Evolutionary conservation across 2,113 vertebrate genomes (phyloP).

Genomic region (Synodontis membranacea): DNA sequence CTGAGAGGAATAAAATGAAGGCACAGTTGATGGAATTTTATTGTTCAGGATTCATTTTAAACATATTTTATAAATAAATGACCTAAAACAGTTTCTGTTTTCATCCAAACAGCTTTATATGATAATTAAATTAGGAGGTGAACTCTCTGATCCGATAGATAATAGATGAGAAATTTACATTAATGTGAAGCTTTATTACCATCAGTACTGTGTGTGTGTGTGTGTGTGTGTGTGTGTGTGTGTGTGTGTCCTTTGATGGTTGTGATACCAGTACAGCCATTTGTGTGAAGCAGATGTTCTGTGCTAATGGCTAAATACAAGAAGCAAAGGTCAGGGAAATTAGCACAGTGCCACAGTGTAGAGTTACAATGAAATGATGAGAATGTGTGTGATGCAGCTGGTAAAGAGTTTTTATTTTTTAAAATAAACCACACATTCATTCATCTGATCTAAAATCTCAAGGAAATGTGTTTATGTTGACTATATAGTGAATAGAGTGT

Average conservation of each 20-base stretch:
- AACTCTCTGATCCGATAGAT: neutral
- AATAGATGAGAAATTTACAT: neutral
- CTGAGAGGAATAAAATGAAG: neutral
- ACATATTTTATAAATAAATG: neutral
- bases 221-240: slow-evolving; percentile 15
- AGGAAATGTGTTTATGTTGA: neutral
- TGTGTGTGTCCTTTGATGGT: neutral
- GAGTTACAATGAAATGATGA: neutral
- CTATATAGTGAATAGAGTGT: neutral
- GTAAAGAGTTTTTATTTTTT: neutral
- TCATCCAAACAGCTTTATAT: neutral
- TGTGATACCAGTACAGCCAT: neutral
- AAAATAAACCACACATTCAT: neutral
- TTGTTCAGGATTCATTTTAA: neutral
- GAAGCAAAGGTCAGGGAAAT: neutral
- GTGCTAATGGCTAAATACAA: neutral
- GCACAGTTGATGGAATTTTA: neutral
- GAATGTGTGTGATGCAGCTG: neutral
- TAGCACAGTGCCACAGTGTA: neutral
- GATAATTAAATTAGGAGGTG: neutral
- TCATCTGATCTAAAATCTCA: neutral
- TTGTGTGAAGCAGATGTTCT: neutral
- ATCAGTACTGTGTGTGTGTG: slow-evolving; percentile 12
- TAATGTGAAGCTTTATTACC: too few species aligned
- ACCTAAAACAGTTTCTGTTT: neutral